These are phyloP conservation scores for Pemphigus obesinymphae DNA, from an alignment of 1,140 invertebrate genomes.

Conservation along the genomic window DNA sequence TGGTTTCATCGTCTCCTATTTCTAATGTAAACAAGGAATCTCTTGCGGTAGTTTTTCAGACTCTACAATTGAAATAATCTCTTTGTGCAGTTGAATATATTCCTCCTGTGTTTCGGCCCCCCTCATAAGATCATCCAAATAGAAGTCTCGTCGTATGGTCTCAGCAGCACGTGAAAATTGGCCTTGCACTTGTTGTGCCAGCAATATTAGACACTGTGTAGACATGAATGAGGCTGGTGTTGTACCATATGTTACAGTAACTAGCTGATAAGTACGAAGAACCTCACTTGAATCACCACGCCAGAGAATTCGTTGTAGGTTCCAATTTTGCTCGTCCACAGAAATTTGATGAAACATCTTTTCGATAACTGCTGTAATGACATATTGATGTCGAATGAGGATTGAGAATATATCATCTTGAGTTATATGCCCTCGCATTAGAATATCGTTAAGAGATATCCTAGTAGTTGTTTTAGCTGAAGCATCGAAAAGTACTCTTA, in stretches of 20 bases:
- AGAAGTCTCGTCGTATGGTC: slow-evolving; percentile 50
- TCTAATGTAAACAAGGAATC: background rate
- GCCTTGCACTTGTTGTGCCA: slow-evolving; percentile 46
- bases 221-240: slow-evolving; percentile 49
- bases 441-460: slow-evolving; percentile 49
- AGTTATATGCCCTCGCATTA: slow-evolving; percentile 44
- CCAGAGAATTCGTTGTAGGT: background rate
- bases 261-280: slow-evolving; percentile 47
- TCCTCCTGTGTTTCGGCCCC: background rate
- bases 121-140: slow-evolving; percentile 51
- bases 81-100: background rate
- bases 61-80: background rate
- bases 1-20: background rate
- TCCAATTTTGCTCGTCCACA: slow-evolving; percentile 37
- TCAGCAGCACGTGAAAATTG: slow-evolving; percentile 46
- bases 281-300: background rate
- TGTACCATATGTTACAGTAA: no score
- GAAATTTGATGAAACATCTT: slow-evolving; percentile 51
- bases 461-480: slow-evolving; percentile 45
- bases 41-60: background rate
- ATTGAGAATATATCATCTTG: slow-evolving; percentile 48
- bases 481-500: no score
- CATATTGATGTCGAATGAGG: slow-evolving; percentile 46
- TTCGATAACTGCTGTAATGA: slow-evolving; percentile 49
- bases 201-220: slow-evolving; percentile 47